Percentiles rank a stretch among this genome's conserved stretches.
These are phyloP conservation scores for Columbina picui DNA, from an alignment of 2,113 vertebrate genomes.

Conservation along the genomic window DNA sequence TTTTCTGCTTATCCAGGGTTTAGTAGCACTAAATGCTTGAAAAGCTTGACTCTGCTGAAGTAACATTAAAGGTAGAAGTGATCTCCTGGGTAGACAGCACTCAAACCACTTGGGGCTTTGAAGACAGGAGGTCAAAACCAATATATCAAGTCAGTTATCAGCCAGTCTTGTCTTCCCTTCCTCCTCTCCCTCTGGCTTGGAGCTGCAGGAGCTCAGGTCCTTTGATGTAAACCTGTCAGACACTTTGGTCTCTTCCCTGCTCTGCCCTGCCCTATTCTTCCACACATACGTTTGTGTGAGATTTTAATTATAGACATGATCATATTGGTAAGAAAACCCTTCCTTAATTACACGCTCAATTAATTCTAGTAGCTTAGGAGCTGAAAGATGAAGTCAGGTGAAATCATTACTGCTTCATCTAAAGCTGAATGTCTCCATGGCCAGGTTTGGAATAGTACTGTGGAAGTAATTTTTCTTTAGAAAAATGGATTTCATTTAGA, in stretches of 20 bases:
- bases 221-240: slow-evolving; percentile 66
- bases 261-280: slow-evolving; percentile 45
- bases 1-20: neutral
- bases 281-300: slow-evolving; percentile 26
- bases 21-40: neutral
- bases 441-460: neutral
- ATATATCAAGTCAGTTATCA: slow-evolving; percentile 40
- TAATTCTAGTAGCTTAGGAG: slow-evolving; percentile 49
- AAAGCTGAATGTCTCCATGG: slow-evolving; percentile 7
- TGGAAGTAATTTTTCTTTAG: neutral
- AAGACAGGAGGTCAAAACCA: slow-evolving; percentile 48
- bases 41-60: neutral
- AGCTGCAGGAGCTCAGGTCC: slow-evolving; percentile 8
- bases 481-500: slow-evolving; percentile 49
- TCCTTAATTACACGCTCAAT: slow-evolving; percentile 67
- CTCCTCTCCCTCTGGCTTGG: slow-evolving; percentile 53
- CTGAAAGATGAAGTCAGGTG: slow-evolving; percentile 21
- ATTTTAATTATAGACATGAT: slow-evolving; percentile 63
- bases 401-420: slow-evolving; percentile 40
- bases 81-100: neutral
- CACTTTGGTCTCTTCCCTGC: slow-evolving; percentile 1
- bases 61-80: slow-evolving; percentile 9
- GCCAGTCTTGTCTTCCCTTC: neutral
- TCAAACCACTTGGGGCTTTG: slow-evolving; percentile 42
- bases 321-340: slow-evolving; percentile 57